Evolutionary conservation across 2,113 vertebrate genomes (phyloP), one percentile per base, ranked within the genome.

Genomic region (Cercopithecus mona): DNA sequence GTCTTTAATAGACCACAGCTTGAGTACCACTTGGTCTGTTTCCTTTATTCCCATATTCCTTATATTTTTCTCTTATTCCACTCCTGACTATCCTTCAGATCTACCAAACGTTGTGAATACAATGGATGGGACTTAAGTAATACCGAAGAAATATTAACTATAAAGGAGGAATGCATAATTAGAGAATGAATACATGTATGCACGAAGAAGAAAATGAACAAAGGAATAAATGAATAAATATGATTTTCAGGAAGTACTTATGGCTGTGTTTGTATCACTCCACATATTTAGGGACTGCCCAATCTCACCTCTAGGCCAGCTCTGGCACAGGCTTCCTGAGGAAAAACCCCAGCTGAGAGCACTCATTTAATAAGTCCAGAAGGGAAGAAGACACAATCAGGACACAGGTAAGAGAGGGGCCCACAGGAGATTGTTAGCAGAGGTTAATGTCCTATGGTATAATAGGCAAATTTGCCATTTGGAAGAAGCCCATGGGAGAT

Each of bases 351-450:
- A 87, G 30, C 32, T 81, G 57, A 96, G 30, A 59, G 5, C 57
- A 13, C 55, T 94, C 61, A 43, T 32, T 92, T 95, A 87, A 85
- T 90, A 94, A 95, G n/a, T 83, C 61, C 92, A 96, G 64, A 45
- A 96, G 83, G 83, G 45, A 88, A 93, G 93, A 87, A 88, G 48
- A 59, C 27, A 61, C 75, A 72, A 75, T 68, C 12, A 61, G 76
- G n/a, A 96, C 93, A n/a, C 70, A 81, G 27, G 50, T 92, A 80
- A 59, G 70, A 97, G 48, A 95, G 25, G 17, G 68, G 50, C 93
- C 88, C 93, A 52, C 16, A 95, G 73, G 89, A 97, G 95, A 85
- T 50, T 59, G 38, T 97, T 93, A 96, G 70, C 86, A 84, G 75
- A 96, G 57, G 80, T 35, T 95, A 83, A 90, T 2, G 5, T 92